Evolutionary conservation across 2,888 invertebrate species (phyloP).

Genomic region (Keiferia lycopersicella): DNA sequence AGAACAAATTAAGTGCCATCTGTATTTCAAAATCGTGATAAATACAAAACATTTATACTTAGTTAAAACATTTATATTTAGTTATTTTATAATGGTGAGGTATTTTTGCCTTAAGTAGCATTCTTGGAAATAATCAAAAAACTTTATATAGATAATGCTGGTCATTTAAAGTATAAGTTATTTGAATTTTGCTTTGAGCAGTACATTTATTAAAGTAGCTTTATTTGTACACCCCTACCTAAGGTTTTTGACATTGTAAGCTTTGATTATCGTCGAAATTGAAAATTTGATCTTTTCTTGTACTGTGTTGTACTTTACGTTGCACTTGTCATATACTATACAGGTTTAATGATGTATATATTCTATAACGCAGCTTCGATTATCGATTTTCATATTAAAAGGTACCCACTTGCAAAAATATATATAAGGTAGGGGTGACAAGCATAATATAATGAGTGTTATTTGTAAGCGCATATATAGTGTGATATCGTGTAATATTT

Average conservation of each 20-base stretch:
- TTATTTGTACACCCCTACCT: not conserved
- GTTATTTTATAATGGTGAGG: not conserved
- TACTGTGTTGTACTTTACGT: too few species aligned
- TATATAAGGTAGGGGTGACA: too few species aligned
- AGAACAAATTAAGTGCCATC: conserved; percentile 18
- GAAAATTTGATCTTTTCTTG: too few species aligned
- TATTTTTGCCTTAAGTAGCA: not conserved
- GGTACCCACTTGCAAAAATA: too few species aligned
- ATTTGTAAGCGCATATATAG: not conserved
- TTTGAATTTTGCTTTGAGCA: not conserved
- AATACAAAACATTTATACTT: not conserved
- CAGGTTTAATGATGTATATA: too few species aligned
- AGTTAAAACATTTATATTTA: not conserved
- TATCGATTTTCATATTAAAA: too few species aligned
- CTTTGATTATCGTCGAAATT: too few species aligned
- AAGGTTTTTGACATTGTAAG: not conserved
- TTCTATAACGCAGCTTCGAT: too few species aligned
- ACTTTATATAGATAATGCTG: conserved; percentile 1
- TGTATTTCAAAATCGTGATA: not conserved
- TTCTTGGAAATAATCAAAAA: not conserved
- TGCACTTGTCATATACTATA: too few species aligned
- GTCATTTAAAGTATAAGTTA: conserved; percentile 7
- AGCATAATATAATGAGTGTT: not conserved
- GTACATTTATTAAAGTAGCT: not conserved
- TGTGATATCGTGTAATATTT: conserved; percentile 14